phyloP scores from a whole-genome alignment of 2,113 vertebrate species.

The Nipponia nippon region DNA sequence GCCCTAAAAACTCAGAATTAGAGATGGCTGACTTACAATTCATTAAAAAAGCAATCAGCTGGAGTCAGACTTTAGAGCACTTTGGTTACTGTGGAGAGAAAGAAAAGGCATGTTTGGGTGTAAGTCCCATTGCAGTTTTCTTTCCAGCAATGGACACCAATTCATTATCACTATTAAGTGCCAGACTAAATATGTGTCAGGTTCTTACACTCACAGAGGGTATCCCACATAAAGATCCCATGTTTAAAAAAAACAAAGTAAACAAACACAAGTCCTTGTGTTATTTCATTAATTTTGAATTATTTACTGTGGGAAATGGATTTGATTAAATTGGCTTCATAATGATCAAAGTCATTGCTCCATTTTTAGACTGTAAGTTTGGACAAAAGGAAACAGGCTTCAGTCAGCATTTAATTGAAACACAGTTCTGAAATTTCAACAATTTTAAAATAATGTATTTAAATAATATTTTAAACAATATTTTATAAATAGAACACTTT shows the following conservation, averaged over 20 bases:
- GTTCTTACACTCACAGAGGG: background rate
- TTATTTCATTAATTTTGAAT: background rate
- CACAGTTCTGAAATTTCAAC: background rate
- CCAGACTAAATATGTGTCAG: background rate
- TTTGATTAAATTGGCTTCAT: background rate
- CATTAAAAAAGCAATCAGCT: slow-evolving; percentile 42
- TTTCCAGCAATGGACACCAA: background rate
- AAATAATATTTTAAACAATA: background rate
- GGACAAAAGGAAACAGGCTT: background rate
- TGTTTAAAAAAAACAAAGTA: background rate
- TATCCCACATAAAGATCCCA: background rate
- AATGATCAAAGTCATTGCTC: background rate
- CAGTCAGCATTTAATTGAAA: background rate
- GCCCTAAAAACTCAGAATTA: slow-evolving; percentile 37
- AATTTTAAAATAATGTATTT: background rate
- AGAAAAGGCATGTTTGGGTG: background rate
- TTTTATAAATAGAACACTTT: background rate
- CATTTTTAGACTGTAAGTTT: background rate
- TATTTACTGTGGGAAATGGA: background rate
- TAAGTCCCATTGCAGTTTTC: background rate
- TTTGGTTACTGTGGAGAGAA: background rate
- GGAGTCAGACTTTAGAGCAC: background rate
- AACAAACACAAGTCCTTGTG: background rate
- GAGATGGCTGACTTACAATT: slow-evolving; percentile 23
- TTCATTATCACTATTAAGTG: background rate